Conservation (phyloP, 2,888 invertebrate genomes). For the Pyrgus malvae region DNA sequence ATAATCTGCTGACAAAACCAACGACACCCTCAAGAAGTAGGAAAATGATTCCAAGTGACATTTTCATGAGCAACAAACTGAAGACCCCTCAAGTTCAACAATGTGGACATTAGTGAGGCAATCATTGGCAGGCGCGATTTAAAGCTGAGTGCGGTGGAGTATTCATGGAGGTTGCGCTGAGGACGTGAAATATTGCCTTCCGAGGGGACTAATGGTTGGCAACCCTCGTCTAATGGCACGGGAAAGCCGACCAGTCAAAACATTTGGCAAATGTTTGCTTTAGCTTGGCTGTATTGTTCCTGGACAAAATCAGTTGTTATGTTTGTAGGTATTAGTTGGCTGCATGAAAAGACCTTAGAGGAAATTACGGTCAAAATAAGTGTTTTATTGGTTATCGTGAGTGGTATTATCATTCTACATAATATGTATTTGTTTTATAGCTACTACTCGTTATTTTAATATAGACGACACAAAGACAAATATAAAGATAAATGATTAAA, state of each 20-base stretch:
- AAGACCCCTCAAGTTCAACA: slow-evolving; percentile 42
- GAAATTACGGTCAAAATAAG: no score
- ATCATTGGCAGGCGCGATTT: slow-evolving; percentile 51
- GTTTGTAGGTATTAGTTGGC: no score
- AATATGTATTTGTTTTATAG: no score
- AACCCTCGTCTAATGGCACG: slow-evolving; percentile 48
- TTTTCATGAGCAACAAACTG: slow-evolving; percentile 26
- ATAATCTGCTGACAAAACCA: slow-evolving; percentile 3
- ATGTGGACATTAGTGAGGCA: slow-evolving; percentile 45
- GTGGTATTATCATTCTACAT: no score
- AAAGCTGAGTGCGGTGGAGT: slow-evolving; percentile 41
- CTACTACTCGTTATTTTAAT: no score
- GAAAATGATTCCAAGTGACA: slow-evolving; percentile 20
- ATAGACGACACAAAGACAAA: no score
- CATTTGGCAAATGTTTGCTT: slow-evolving; percentile 16
- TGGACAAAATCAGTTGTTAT: no score
- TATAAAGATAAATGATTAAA: no score
- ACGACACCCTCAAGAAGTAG: not conserved
- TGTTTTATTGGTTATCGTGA: no score
- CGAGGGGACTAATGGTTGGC: slow-evolving; percentile 58
- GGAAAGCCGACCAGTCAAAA: slow-evolving; percentile 31
- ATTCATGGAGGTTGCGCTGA: slow-evolving; percentile 53
- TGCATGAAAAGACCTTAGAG: no score
- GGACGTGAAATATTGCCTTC: slow-evolving; percentile 61
- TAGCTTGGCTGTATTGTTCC: not conserved